A percentile compares a stretch with the other conserved stretches of the same genome.
Conservation (phyloP, 2,113 vertebrate species). For the Bothrops jararaca region DNA sequence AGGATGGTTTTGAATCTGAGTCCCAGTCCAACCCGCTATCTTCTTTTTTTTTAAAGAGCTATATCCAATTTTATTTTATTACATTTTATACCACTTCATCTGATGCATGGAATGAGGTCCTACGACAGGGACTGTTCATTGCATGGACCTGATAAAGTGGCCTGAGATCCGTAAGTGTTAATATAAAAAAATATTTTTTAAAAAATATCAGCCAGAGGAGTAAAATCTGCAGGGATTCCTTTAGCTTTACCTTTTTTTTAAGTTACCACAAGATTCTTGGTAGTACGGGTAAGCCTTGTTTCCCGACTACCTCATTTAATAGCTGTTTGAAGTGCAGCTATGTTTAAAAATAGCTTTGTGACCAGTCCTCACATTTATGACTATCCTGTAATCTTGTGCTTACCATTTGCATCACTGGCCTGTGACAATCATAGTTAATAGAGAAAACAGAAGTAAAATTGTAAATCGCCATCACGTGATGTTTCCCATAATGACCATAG, state of each 20-base stretch:
- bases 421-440: neutral
- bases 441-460: neutral
- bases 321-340: neutral
- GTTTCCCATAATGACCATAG: neutral
- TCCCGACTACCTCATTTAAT: neutral
- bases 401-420: neutral
- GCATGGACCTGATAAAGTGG: neutral
- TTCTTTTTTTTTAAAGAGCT: neutral
- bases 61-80: neutral
- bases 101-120: neutral
- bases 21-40: neutral
- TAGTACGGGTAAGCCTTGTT: neutral
- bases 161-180: neutral
- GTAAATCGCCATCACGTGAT: neutral
- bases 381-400: neutral
- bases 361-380: neutral
- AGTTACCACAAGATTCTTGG: neutral
- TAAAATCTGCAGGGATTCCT: neutral
- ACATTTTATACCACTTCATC: neutral
- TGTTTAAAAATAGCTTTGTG: neutral
- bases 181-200: neutral
- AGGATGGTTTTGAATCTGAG: neutral
- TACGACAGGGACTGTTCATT: neutral
- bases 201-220: neutral
- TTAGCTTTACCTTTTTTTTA: neutral